A percentile compares a stretch with the other conserved stretches of the same genome.
Conservation (phyloP, 2,113 vertebrate species). For the Amazona guildingii region DNA sequence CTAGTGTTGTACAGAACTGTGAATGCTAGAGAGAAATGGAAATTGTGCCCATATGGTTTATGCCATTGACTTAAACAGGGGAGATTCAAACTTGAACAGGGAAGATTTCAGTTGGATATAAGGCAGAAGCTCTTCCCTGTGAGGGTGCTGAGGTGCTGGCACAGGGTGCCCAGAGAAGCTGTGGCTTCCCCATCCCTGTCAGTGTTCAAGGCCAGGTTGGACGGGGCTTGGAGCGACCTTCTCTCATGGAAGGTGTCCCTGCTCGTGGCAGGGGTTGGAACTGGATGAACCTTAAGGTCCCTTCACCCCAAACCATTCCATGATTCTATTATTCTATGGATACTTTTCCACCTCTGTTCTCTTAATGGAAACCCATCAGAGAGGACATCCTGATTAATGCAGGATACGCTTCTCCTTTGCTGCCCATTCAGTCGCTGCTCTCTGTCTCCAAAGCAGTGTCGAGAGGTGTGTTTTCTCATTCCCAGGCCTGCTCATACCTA, state of each 20-base stretch:
- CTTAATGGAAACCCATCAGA: accelerated
- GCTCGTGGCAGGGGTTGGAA: neutral
- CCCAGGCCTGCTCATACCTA: neutral
- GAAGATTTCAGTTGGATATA: neutral
- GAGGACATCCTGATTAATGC: neutral
- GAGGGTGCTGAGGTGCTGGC: neutral
- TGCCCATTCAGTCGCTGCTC: neutral
- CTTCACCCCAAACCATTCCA: neutral
- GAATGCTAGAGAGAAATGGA: neutral
- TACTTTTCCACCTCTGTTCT: accelerated
- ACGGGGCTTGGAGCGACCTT: neutral
- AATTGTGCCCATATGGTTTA: neutral
- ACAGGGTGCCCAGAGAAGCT: neutral
- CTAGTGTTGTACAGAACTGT: neutral
- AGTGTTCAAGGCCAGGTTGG: neutral
- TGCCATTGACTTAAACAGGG: neutral
- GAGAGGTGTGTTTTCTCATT: neutral
- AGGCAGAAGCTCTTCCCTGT: neutral
- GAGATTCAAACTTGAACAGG: neutral
- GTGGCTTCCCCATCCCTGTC: neutral
- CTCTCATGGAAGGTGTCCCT: neutral
- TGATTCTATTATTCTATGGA: neutral
- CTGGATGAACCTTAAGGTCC: neutral
- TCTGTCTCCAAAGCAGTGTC: neutral
- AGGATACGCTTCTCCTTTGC: neutral